Evolutionary conservation across 2,888 invertebrate genomes (phyloP).

Genomic region (Melanchra persicariae): DNA sequence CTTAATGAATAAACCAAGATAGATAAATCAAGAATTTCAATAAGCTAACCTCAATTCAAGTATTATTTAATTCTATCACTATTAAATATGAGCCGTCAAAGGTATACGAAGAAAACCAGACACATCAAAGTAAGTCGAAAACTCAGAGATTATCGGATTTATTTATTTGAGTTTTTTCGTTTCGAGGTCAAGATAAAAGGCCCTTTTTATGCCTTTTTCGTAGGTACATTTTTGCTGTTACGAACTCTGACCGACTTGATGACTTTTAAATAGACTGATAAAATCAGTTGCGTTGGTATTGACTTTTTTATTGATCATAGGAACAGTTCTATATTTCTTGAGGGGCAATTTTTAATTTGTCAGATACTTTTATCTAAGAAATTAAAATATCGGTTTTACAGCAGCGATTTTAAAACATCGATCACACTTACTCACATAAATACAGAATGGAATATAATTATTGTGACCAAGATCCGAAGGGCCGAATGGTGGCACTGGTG

Average conservation of each 20-base stretch:
- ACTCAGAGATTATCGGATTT: constrained; percentile 77
- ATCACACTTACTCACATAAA: no score
- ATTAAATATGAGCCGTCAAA: constrained; percentile 52
- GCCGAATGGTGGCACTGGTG: no score
- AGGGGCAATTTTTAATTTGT: not conserved
- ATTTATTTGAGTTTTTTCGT: constrained; percentile 71
- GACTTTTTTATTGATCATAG: not conserved
- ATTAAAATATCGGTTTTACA: no score
- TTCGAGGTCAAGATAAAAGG: constrained; percentile 71
- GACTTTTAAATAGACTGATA: constrained; percentile 18
- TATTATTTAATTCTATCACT: constrained; percentile 14
- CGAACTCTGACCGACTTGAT: constrained; percentile 41
- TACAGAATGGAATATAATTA: no score
- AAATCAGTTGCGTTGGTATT: constrained; percentile 13
- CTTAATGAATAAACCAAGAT: not conserved
- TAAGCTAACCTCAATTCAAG: not conserved
- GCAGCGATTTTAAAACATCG: no score
- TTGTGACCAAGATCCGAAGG: no score
- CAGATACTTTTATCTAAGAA: no score
- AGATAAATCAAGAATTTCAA: not conserved
- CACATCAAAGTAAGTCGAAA: constrained; percentile 74
- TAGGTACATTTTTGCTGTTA: constrained; percentile 56
- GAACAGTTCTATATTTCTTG: not conserved
- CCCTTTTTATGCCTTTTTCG: constrained; percentile 71
- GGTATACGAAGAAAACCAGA: constrained; percentile 63